Conservation (phyloP, 23 tunicate genomes). For the Styela clava region DNA sequence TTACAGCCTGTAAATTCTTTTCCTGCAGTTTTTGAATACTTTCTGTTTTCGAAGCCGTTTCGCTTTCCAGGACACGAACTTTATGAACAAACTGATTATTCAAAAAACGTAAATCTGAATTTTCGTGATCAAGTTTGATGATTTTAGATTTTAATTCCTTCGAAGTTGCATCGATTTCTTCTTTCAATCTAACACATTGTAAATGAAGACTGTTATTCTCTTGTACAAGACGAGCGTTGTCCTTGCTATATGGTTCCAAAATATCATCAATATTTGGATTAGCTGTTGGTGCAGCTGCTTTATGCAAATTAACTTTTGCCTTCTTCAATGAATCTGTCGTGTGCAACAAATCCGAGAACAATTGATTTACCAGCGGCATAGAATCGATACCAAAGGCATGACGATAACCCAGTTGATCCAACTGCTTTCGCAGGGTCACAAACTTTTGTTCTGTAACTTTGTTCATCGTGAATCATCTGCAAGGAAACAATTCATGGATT, state of each 20-base stretch:
- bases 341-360: constrained; percentile 85
- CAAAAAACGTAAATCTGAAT: constrained; percentile 80
- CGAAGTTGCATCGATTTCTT: constrained; percentile 60
- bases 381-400: constrained; percentile 91
- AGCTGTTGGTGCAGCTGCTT: constrained; percentile 31
- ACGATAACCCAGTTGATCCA: constrained; percentile 91
- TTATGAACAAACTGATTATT: constrained; percentile 85
- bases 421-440: constrained; percentile 62
- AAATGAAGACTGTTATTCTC: constrained; percentile 80
- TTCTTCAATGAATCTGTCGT: constrained; percentile 93
- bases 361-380: constrained; percentile 76
- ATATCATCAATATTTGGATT: constrained; percentile 62
- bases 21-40: constrained; percentile 90
- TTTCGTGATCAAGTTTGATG: constrained; percentile 80
- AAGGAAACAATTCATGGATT: no score
- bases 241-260: constrained; percentile 75
- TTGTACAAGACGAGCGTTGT: constrained; percentile 81
- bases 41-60: constrained; percentile 84
- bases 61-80: constrained; percentile 67
- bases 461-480: constrained; percentile 24
- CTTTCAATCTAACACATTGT: constrained; percentile 64
- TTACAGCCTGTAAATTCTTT: constrained; percentile 90
- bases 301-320: constrained; percentile 50
- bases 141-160: constrained; percentile 65
- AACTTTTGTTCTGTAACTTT: constrained; percentile 76